These are phyloP conservation scores for Urocynchramus pylzowi DNA, from an alignment of 2,113 vertebrate genomes.

Conservation along the genomic window DNA sequence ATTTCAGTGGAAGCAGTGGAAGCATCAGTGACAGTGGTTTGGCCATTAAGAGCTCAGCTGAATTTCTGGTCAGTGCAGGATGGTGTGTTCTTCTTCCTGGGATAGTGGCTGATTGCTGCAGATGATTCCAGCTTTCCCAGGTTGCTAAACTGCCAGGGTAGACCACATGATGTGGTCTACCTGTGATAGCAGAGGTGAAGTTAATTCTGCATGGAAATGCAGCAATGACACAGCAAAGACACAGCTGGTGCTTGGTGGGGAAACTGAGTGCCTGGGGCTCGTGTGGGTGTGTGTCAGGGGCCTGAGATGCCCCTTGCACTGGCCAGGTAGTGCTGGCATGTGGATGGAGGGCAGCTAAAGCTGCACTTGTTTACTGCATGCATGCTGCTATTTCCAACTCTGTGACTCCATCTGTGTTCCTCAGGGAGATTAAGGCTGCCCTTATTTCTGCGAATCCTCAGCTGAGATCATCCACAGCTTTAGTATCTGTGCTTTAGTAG, in stretches of 20 bases:
- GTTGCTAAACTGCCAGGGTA: rapidly evolving
- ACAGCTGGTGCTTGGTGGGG: not conserved
- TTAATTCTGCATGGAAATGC: not conserved
- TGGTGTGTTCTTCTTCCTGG: not conserved
- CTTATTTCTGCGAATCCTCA: not conserved
- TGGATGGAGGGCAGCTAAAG: not conserved
- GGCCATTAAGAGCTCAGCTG: not conserved
- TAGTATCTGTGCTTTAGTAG: not conserved
- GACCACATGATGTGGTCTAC: not conserved
- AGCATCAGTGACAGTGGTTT: not conserved
- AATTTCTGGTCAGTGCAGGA: not conserved
- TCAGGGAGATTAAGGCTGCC: conserved; percentile 9
- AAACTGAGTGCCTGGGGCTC: rapidly evolving
- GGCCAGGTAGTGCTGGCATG: not conserved
- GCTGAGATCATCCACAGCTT: conserved; percentile 1
- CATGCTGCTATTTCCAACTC: conserved; percentile 9
- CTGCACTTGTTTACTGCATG: not conserved
- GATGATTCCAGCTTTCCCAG: not conserved
- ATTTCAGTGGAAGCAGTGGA: not conserved
- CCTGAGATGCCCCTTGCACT: not conserved
- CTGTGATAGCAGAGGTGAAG: not conserved
- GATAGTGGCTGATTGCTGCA: not conserved
- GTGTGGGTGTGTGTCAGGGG: not conserved
- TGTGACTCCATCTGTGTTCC: not conserved
- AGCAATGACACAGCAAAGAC: not conserved